Evolutionary conservation across 2,113 vertebrate species (phyloP).

Genomic region (Lanius collurio): DNA sequence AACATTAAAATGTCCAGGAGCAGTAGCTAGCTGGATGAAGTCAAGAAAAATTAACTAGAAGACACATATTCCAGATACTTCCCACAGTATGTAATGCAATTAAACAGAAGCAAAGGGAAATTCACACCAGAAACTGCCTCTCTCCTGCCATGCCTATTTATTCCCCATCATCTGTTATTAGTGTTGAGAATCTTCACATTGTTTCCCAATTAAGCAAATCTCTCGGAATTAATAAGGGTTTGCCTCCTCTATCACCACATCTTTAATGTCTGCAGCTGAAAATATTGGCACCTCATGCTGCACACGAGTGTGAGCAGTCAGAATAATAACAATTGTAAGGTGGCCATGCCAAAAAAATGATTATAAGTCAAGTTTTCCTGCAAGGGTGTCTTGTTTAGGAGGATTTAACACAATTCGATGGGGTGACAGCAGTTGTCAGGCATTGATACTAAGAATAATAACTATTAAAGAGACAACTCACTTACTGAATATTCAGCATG

Average conservation of each 20-base stretch:
- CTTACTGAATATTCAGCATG: conserved; percentile 16
- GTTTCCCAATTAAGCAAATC: conserved; percentile 53
- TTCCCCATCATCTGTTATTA: conserved; percentile 28
- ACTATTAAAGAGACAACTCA: conserved; percentile 42
- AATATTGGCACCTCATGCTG: conserved; percentile 45
- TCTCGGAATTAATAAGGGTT: conserved; percentile 52
- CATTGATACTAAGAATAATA: conserved; percentile 37
- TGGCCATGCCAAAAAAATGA: conserved; percentile 46
- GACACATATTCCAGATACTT: conserved; percentile 3
- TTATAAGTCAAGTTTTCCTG: conserved; percentile 45
- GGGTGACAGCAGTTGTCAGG: conserved; percentile 53
- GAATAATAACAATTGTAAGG: conserved; percentile 22
- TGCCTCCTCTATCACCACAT: conserved; percentile 37
- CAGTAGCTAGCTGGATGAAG: conserved; percentile 6
- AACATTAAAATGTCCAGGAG: conserved; percentile 36
- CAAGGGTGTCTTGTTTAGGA: conserved; percentile 59
- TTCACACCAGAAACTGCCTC: conserved; percentile 18
- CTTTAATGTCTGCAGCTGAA: conserved; percentile 29
- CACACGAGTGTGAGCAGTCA: not conserved
- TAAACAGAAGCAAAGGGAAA: conserved; percentile 47
- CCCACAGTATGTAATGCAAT: conserved; percentile 22
- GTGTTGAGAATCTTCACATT: conserved; percentile 1
- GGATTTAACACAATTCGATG: conserved; percentile 45
- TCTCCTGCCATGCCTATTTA: conserved; percentile 35
- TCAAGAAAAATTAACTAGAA: conserved; percentile 33